Evolutionary conservation across 2,888 invertebrate genomes (phyloP).

Genomic region (Lottia gigantea): DNA sequence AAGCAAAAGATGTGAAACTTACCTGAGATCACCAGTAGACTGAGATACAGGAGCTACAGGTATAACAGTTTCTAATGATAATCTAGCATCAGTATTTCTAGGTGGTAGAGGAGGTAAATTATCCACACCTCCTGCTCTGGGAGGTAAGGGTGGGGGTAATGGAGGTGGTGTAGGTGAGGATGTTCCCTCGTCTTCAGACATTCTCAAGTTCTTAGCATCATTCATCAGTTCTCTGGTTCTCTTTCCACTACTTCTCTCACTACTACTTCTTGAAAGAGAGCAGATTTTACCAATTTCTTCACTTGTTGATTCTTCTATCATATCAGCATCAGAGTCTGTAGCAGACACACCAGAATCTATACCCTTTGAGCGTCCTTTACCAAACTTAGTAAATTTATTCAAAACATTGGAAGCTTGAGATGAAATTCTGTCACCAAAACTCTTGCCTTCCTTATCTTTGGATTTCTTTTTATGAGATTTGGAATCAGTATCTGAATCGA

Average conservation of each 20-base stretch:
- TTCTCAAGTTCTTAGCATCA: conserved; percentile 8
- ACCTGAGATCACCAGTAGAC: conserved; percentile 28
- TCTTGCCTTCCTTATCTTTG: conserved; percentile 15
- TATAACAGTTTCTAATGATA: conserved; percentile 50
- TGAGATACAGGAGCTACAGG: conserved; percentile 35
- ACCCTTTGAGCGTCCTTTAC: conserved; percentile 21
- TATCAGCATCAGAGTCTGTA: conserved; percentile 41
- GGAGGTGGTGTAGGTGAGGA: conserved; percentile 23
- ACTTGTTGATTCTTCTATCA: conserved; percentile 30
- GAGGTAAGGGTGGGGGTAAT: conserved; percentile 45
- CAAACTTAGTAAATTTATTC: conserved; percentile 22
- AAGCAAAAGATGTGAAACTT: not conserved
- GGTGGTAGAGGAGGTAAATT: conserved; percentile 53
- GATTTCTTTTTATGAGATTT: conserved; percentile 25
- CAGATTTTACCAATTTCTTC: conserved; percentile 27
- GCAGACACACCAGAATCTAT: conserved; percentile 40
- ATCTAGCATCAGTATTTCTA: conserved; percentile 42
- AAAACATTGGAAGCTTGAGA: conserved; percentile 28
- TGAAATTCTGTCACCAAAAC: conserved; percentile 31
- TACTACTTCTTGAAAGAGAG: conserved; percentile 34
- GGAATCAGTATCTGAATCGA: conserved; percentile 8
- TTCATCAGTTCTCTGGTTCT: conserved; percentile 18
- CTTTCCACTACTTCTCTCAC: conserved; percentile 36
- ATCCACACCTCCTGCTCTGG: conserved; percentile 35
- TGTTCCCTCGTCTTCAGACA: conserved; percentile 18